A percentile compares a stretch with the other conserved stretches of the same genome.
phyloP scores from a whole-genome alignment of 2,113 vertebrate genomes.

The Mystacornis crossleyi region DNA sequence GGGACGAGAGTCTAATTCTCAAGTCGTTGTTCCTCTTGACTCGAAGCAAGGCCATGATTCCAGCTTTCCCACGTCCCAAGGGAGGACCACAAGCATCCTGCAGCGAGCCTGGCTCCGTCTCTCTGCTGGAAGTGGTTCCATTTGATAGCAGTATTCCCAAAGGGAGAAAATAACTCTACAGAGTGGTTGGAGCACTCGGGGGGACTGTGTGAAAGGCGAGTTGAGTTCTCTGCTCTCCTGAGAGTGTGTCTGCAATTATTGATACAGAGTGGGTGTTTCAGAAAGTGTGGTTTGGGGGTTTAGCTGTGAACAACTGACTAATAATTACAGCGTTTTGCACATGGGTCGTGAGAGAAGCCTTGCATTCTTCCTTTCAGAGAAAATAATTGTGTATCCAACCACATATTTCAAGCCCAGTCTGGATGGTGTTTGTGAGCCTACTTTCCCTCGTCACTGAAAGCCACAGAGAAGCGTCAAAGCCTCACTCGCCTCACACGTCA shows the following conservation, averaged over 20 bases:
- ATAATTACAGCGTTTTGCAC: conserved; percentile 26
- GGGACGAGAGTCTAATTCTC: neutral
- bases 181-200: neutral
- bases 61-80: neutral
- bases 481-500: neutral
- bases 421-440: neutral
- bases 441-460: neutral
- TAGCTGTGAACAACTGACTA: conserved; percentile 32
- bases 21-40: neutral
- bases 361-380: neutral
- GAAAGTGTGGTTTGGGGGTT: conserved; percentile 62
- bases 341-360: neutral
- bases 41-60: neutral
- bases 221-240: neutral
- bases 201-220: neutral
- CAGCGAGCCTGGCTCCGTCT: neutral
- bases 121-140: neutral
- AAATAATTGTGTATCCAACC: neutral
- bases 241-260: neutral
- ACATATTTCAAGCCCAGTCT: neutral
- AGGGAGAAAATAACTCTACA: neutral
- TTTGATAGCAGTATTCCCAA: neutral
- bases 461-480: neutral
- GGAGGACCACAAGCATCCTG: neutral
- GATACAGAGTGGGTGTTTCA: conserved; percentile 53